Evolutionary conservation across 2,888 invertebrate species (phyloP).

Genomic region (Pseudococcus jackbeardsleyi): DNA sequence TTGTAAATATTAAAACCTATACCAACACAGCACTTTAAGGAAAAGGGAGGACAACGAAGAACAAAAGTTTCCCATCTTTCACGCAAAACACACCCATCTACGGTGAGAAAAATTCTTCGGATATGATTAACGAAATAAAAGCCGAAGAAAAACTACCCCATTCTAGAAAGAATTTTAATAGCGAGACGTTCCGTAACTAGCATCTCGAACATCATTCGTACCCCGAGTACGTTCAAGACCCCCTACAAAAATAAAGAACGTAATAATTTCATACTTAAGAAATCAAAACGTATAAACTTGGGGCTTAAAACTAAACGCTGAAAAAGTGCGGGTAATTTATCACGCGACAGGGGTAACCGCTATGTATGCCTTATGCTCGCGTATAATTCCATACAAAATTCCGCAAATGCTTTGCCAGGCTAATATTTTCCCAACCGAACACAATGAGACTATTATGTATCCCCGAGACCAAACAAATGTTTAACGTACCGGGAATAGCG

Average conservation of each 20-base stretch:
- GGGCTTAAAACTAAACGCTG: slow-evolving; percentile 50
- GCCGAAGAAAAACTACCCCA: neutral
- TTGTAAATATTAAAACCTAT: slow-evolving; percentile 28
- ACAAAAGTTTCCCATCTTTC: neutral
- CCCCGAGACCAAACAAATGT: slow-evolving; percentile 48
- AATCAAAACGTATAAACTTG: slow-evolving; percentile 27
- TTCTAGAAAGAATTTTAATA: slow-evolving; percentile 39
- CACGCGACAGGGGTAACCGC: slow-evolving; percentile 35
- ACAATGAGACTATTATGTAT: slow-evolving; percentile 47
- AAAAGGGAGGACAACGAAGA: neutral
- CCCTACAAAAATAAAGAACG: slow-evolving; percentile 3
- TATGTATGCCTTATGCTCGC: slow-evolving; percentile 20
- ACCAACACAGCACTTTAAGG: neutral
- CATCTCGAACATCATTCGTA: slow-evolving; percentile 45
- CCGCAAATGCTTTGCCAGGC: slow-evolving; percentile 40
- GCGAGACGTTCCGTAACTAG: neutral
- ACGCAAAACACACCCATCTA: neutral
- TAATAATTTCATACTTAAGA: slow-evolving; percentile 48
- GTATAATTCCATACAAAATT: slow-evolving; percentile 46
- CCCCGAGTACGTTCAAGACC: neutral
- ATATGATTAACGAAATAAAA: neutral
- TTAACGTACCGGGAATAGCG: slow-evolving; percentile 47
- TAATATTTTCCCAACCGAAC: slow-evolving; percentile 42
- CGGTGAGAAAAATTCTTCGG: neutral
- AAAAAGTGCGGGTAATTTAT: slow-evolving; percentile 56